Percentiles rank a stretch among this genome's conserved stretches.
These are phyloP conservation scores for Trichacis sp. DNA, from an alignment of 2,888 invertebrate genomes.

Conservation along the genomic window DNA sequence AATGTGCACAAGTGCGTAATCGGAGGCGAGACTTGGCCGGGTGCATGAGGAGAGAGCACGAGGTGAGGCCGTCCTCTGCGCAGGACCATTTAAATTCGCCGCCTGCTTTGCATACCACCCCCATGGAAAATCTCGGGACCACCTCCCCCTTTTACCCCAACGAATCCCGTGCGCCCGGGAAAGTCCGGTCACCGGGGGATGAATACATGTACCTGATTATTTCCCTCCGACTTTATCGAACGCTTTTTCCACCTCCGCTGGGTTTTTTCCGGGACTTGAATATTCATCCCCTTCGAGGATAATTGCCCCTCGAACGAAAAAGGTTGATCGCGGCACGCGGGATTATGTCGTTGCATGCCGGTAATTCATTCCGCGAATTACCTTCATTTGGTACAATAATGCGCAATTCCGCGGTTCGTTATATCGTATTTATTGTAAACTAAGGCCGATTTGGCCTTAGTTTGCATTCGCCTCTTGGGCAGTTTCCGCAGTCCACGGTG, in stretches of 20 bases:
- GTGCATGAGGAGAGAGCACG: conserved; percentile 50
- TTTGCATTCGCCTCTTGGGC: too few species aligned
- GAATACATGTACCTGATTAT: conserved; percentile 2
- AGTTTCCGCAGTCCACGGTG: too few species aligned
- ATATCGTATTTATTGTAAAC: too few species aligned
- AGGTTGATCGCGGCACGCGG: too few species aligned
- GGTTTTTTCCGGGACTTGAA: not conserved
- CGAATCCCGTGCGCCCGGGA: conserved; percentile 32
- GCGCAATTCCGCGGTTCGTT: too few species aligned
- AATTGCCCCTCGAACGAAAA: too few species aligned
- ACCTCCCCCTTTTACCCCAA: conserved; percentile 35
- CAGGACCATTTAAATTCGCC: conserved; percentile 65
- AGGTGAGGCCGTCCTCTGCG: conserved; percentile 62
- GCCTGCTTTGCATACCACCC: conserved; percentile 66
- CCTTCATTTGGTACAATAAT: conserved; percentile 38
- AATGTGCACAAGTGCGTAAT: conserved; percentile 26
- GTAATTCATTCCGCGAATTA: conserved; percentile 30
- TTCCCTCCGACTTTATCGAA: conserved; percentile 1
- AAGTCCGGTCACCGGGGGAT: conserved; percentile 15
- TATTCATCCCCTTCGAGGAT: conserved; percentile 12
- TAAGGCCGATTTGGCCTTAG: too few species aligned
- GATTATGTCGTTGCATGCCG: conserved; percentile 32
- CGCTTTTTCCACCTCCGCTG: too few species aligned
- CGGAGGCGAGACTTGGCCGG: not conserved
- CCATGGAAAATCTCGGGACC: conserved; percentile 31